A percentile compares a stretch with the other conserved stretches of the same genome.
These are phyloP conservation scores for Onchidella celtica DNA, from an alignment of 2,888 invertebrate genomes.

Conservation along the genomic window DNA sequence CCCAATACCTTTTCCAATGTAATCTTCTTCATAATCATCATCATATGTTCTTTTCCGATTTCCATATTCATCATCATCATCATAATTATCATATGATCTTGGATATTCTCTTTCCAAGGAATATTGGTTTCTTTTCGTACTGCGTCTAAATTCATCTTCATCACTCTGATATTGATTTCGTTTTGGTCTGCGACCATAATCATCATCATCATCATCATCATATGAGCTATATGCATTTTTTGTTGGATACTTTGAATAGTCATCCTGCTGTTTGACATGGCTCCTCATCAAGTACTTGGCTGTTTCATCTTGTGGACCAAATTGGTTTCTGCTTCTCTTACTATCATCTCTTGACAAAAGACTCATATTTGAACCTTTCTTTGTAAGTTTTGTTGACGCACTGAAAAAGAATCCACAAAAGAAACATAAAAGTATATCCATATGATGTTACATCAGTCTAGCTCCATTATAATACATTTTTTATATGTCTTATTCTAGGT, in stretches of 20 bases:
- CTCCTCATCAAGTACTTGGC: too few species aligned
- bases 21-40: constrained; percentile 36
- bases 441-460: not conserved
- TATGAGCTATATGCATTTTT: not conserved
- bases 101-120: not conserved
- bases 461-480: not conserved
- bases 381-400: not conserved
- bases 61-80: not conserved
- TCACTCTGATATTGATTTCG: not conserved
- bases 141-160: not conserved
- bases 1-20: constrained; percentile 19
- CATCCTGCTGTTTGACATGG: not conserved
- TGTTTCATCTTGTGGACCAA: constrained; percentile 11
- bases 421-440: not conserved
- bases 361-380: constrained; percentile 19
- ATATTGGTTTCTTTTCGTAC: not conserved
- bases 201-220: not conserved
- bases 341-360: constrained; percentile 12
- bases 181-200: not conserved
- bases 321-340: not conserved
- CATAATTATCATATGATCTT: not conserved
- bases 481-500: not conserved
- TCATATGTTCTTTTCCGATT: constrained; percentile 2
- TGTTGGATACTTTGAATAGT: not conserved
- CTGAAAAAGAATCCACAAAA: too few species aligned